These are phyloP conservation scores for Habropoda laboriosa DNA, from an alignment of 1,140 invertebrate genomes.

Conservation along the genomic window DNA sequence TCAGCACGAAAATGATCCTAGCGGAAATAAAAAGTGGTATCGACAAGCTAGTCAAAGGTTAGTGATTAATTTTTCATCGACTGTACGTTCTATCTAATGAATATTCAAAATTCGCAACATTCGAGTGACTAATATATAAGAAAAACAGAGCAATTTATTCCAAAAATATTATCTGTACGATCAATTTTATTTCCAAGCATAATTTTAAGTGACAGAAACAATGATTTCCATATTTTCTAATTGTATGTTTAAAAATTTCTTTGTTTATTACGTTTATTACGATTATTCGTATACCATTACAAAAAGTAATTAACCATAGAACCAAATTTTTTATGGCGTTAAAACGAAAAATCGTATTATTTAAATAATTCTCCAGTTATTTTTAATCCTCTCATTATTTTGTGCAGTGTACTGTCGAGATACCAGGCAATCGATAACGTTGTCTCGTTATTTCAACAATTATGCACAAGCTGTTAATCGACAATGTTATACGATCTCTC, in stretches of 20 bases:
- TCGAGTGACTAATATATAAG: neutral
- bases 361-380: too few species aligned
- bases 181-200: neutral
- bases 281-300: neutral
- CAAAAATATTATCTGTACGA: neutral
- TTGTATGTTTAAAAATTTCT: neutral
- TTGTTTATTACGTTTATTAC: neutral
- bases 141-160: neutral
- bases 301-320: neutral
- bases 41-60: slow-evolving; percentile 75
- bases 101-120: neutral
- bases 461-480: neutral
- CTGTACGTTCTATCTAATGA: neutral
- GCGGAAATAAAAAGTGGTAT: slow-evolving; percentile 73
- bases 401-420: neutral
- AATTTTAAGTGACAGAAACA: neutral
- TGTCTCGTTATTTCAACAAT: neutral
- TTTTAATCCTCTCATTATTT: neutral
- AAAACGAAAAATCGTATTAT: neutral
- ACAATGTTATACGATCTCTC: neutral
- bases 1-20: slow-evolving; percentile 68
- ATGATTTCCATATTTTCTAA: neutral
- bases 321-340: neutral
- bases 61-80: slow-evolving; percentile 30
- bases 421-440: neutral